A percentile compares a stretch with the other conserved stretches of the same genome.
Conservation (phyloP, 2,113 vertebrate species). For the Eleginops maclovinus region DNA sequence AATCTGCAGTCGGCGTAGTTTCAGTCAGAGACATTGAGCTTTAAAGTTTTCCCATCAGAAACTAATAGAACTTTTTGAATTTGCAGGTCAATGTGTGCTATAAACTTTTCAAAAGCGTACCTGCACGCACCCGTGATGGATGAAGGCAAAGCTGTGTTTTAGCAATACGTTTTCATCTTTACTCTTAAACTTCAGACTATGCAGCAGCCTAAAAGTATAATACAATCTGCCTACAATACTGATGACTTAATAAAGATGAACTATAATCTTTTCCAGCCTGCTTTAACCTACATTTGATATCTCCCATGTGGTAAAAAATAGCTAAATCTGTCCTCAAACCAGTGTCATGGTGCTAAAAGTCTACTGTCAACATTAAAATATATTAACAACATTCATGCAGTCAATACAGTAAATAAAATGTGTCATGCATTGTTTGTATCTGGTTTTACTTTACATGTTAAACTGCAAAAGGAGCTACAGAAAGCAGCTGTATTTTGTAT, state of each 20-base stretch:
- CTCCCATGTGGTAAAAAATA: not conserved
- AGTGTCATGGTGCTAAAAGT: not conserved
- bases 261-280: not conserved
- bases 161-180: not conserved
- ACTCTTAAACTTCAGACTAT: not conserved
- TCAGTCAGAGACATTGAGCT: slow-evolving; percentile 5
- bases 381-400: not conserved
- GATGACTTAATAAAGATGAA: not conserved
- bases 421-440: not conserved
- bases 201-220: not conserved
- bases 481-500: no score
- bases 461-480: no score
- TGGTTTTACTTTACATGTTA: not conserved
- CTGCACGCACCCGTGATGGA: not conserved
- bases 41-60: slow-evolving; percentile 40
- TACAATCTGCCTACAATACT: no score
- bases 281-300: not conserved
- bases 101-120: not conserved
- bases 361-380: not conserved
- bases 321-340: not conserved
- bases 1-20: slow-evolving; percentile 28
- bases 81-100: slow-evolving; percentile 15
- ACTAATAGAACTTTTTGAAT: slow-evolving; percentile 48
- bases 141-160: not conserved
- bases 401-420: not conserved